A percentile compares a stretch with the other conserved stretches of the same genome.
Evolutionary conservation across 2,888 invertebrate species (phyloP).

Genomic region (Sarcophaga carnaria): DNA sequence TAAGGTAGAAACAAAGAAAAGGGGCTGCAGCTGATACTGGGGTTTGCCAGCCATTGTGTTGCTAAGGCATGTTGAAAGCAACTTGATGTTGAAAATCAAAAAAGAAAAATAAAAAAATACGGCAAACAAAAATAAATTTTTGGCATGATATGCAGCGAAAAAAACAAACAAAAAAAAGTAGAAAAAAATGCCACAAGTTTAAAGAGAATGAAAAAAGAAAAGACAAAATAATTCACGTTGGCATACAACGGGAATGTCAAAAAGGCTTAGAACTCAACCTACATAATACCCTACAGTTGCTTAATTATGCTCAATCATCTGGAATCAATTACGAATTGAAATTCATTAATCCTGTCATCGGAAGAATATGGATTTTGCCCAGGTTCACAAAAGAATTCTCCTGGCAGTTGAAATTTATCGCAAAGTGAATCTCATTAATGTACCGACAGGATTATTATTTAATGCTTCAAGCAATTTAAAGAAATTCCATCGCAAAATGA

Average conservation of each 20-base stretch:
- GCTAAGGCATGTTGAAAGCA: conserved; percentile 24
- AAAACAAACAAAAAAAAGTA: not conserved
- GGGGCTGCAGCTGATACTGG: too few species aligned
- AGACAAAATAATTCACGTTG: not conserved
- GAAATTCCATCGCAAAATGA: too few species aligned
- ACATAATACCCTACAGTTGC: too few species aligned
- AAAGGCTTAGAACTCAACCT: not conserved
- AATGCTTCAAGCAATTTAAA: too few species aligned
- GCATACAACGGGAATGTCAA: not conserved
- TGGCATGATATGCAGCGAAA: conserved; percentile 41
- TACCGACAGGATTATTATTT: too few species aligned
- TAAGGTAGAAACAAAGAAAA: not conserved
- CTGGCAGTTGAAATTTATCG: too few species aligned
- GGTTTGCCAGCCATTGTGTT: not conserved
- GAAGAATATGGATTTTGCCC: too few species aligned
- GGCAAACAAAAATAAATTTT: conserved; percentile 13
- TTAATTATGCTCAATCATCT: too few species aligned
- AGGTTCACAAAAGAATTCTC: too few species aligned
- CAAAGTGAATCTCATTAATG: too few species aligned
- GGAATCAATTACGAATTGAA: too few species aligned
- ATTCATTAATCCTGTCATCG: too few species aligned
- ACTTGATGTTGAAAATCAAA: conserved; percentile 23
- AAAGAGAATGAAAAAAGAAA: conserved; percentile 26
- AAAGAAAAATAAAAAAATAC: not conserved
- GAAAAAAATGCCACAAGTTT: conserved; percentile 49